Evolutionary conservation across 2,888 invertebrate genomes (phyloP).

Genomic region (Parasteatoda lunata): DNA sequence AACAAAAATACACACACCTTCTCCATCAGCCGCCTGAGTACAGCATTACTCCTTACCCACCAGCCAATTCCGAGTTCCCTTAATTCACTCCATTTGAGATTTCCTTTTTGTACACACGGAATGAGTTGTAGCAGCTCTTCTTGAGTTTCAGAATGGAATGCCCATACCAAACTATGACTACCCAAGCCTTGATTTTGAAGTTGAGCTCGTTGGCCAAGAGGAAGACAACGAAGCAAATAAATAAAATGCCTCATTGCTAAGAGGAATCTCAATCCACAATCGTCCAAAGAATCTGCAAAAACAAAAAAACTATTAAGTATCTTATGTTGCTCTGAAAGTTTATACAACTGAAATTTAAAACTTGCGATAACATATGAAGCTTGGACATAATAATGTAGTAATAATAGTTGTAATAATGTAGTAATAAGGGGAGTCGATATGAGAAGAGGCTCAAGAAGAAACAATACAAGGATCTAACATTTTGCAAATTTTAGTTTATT

Average conservation of each 20-base stretch:
- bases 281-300: slow-evolving; percentile 81
- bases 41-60: slow-evolving; percentile 92
- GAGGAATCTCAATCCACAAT: slow-evolving; percentile 96
- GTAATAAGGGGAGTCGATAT: too few relatives aligned
- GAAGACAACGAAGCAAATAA: slow-evolving; percentile 93
- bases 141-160: slow-evolving; percentile 98
- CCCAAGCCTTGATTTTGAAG: slow-evolving; percentile 85
- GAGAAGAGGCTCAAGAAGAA: too few relatives aligned
- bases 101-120: slow-evolving; percentile 79
- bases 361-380: too few relatives aligned
- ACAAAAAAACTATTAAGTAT: not conserved
- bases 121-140: slow-evolving; percentile 93
- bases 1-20: slow-evolving; percentile 76
- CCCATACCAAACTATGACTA: slow-evolving; percentile 93
- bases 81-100: slow-evolving; percentile 88
- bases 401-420: too few relatives aligned
- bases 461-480: too few relatives aligned
- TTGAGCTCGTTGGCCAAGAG: slow-evolving; percentile 88
- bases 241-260: slow-evolving; percentile 98
- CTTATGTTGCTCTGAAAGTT: too few relatives aligned
- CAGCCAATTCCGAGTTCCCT: slow-evolving; percentile 94
- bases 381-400: too few relatives aligned
- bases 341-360: too few relatives aligned
- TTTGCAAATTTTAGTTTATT: too few relatives aligned
- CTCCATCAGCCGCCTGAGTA: slow-evolving; percentile 89